phyloP scores from a whole-genome alignment of 2,113 vertebrate genomes.

The Scortum barcoo region DNA sequence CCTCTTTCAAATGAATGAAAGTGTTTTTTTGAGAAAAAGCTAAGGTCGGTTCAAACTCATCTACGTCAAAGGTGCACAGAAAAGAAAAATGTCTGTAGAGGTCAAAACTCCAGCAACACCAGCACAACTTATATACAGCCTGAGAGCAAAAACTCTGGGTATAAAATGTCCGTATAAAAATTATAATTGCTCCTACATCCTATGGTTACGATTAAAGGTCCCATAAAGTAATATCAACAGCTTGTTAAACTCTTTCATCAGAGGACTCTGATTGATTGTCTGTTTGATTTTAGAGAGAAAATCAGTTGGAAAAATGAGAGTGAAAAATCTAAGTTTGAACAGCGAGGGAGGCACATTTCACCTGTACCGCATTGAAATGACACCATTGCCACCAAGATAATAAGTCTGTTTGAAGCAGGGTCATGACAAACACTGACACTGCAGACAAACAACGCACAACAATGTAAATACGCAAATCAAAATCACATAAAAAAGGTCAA shows the following conservation, averaged over 20 bases:
- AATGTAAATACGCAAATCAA: not conserved
- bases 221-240: no score
- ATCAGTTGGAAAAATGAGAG: not conserved
- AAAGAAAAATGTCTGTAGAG: not conserved
- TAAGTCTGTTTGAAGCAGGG: not conserved
- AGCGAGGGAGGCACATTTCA: not conserved
- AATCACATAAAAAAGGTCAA: not conserved
- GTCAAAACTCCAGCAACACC: no score
- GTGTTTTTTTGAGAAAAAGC: no score
- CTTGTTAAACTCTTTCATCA: no score
- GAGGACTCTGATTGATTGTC: no score
- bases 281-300: not conserved
- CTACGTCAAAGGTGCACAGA: not conserved
- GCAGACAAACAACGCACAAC: conserved; percentile 15
- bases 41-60: not conserved
- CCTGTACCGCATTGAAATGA: not conserved
- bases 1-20: no score
- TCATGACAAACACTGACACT: not conserved
- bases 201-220: not conserved
- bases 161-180: no score
- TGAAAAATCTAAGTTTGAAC: not conserved
- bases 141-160: not conserved
- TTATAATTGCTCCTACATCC: not conserved
- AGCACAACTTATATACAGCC: not conserved
- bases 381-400: not conserved